phyloP scores from a whole-genome alignment of 2,113 vertebrate species.

The Lampris incognitus region DNA sequence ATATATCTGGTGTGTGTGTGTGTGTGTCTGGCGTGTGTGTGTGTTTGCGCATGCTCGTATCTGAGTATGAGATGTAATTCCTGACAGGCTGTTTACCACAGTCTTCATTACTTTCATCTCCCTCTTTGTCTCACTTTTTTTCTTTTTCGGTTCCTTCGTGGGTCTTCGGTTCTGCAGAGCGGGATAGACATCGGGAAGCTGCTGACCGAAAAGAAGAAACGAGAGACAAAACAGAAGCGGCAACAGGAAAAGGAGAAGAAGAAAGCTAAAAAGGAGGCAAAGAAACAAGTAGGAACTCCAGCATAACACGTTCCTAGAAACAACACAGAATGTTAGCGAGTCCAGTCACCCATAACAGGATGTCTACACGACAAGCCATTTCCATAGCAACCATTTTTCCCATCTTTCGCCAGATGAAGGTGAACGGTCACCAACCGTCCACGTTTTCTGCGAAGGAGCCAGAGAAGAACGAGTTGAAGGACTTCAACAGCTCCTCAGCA shows the following conservation, averaged over 20 bases:
- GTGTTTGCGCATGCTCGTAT: neutral
- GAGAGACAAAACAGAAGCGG: slow-evolving; percentile 79
- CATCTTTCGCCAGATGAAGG: slow-evolving; percentile 29
- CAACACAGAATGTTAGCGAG: neutral
- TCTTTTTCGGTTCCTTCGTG: slow-evolving; percentile 23
- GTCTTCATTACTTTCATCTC: slow-evolving; percentile 38
- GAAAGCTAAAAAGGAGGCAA: slow-evolving; percentile 74
- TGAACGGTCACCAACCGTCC: neutral
- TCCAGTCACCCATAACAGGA: neutral
- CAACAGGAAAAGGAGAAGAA: slow-evolving; percentile 81
- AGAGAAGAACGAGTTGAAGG: neutral
- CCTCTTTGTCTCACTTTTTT: slow-evolving; percentile 24
- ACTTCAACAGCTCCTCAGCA: neutral
- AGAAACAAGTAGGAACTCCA: slow-evolving; percentile 59
- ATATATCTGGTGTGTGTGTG: slow-evolving; percentile 54
- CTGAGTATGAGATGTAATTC: slow-evolving; percentile 19
- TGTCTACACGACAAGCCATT: slow-evolving; percentile 1
- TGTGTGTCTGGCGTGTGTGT: slow-evolving; percentile 57
- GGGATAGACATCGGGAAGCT: slow-evolving; percentile 87
- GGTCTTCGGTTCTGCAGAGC: slow-evolving; percentile 71
- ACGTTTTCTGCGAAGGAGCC: slow-evolving; percentile 11
- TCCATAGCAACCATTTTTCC: neutral
- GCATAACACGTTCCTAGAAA: neutral
- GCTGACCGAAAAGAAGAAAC: slow-evolving; percentile 86
- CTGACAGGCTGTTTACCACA: slow-evolving; percentile 10